Conservation (phyloP, 2,797 vertebrate genomes). For the Nyctalus aviator region DNA sequence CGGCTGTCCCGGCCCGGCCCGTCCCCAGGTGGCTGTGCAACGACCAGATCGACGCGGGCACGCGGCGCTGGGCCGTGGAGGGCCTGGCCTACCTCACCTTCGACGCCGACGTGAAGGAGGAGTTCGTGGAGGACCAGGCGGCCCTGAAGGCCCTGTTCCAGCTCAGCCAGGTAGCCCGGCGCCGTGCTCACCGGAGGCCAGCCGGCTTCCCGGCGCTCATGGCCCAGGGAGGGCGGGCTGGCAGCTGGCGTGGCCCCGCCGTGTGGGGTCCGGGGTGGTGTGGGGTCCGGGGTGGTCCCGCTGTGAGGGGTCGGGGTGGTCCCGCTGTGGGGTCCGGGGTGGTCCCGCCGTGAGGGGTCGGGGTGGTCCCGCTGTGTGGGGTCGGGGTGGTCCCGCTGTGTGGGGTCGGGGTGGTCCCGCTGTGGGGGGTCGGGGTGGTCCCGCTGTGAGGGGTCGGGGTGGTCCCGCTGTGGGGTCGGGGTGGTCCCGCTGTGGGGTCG, state of each 20-base stretch:
- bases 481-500: no score
- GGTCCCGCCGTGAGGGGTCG: not conserved
- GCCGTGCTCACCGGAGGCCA: no score
- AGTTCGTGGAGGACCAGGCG: conserved; percentile 94
- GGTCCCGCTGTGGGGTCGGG: no score
- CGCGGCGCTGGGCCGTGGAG: conserved; percentile 97
- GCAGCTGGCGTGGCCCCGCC: accelerated
- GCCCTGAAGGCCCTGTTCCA: conserved; percentile 96
- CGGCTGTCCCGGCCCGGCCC: accelerated
- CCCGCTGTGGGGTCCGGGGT: no score
- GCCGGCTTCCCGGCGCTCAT: not conserved
- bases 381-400: no score
- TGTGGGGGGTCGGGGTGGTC: no score
- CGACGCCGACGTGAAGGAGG: conserved; percentile 98
- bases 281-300: no score
- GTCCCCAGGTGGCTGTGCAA: conserved; percentile 96
- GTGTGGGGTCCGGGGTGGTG: no score
- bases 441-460: no score
- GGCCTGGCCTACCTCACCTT: conserved; percentile 99
- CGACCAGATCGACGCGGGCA: conserved; percentile 90
- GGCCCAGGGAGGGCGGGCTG: not conserved
- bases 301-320: no score
- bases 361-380: no score
- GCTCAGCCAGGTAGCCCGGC: conserved; percentile 91
- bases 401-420: no score